Percentiles rank a stretch among this genome's conserved stretches.
Conservation (phyloP, 2,888 invertebrate genomes). For the Andrena praecox region DNA sequence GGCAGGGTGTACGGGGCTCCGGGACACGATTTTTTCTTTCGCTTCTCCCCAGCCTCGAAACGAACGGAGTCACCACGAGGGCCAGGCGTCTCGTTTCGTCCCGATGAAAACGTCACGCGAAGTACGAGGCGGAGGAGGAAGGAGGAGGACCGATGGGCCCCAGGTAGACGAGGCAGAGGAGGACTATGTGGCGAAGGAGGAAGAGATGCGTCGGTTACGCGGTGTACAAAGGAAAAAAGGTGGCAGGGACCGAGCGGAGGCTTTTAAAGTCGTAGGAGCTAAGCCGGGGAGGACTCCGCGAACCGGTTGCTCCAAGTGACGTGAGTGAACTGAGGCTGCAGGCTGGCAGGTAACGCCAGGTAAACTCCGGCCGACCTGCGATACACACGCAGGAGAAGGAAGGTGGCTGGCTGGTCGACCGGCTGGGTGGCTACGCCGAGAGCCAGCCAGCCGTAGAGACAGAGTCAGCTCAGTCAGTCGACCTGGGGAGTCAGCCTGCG, state of each 20-base stretch:
- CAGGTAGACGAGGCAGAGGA: background rate
- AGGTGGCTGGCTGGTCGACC: conserved; percentile 72
- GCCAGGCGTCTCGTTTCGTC: conserved; percentile 18
- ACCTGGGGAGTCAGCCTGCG: conserved; percentile 74
- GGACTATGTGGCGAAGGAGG: conserved; percentile 13
- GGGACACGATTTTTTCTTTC: background rate
- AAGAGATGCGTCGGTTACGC: conserved; percentile 56
- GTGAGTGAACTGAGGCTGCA: conserved; percentile 84
- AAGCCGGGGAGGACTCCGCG: conserved; percentile 72
- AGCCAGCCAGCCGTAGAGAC: conserved; percentile 79
- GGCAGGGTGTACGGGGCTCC: too few relatives aligned
- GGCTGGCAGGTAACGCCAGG: conserved; percentile 84
- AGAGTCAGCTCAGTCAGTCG: conserved; percentile 75
- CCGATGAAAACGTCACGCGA: conserved; percentile 54
- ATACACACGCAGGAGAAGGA: conserved; percentile 64
- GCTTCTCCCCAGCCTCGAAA: conserved; percentile 13
- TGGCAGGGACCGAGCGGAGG: conserved; percentile 50
- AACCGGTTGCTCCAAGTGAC: conserved; percentile 85
- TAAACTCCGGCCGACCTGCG: conserved; percentile 82
- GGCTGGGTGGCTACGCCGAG: conserved; percentile 68
- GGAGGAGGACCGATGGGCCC: background rate
- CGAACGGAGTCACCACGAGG: conserved; percentile 42
- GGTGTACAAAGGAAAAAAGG: conserved; percentile 49
- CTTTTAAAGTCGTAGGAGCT: conserved; percentile 71
- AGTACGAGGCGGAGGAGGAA: conserved; percentile 29